phyloP scores from a whole-genome alignment of 2,888 invertebrate species.

The Drosophila heteroneura region DNA sequence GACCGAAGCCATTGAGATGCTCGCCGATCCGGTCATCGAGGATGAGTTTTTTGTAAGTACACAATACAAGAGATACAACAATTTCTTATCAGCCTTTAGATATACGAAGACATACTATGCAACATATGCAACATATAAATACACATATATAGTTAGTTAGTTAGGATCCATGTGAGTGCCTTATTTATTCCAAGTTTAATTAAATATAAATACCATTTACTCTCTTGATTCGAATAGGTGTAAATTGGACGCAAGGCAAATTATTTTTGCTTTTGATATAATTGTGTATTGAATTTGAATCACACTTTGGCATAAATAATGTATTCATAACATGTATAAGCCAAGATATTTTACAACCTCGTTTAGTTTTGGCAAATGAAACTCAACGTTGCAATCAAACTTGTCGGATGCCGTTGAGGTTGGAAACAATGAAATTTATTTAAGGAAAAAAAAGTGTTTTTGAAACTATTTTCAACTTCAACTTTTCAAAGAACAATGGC shows the following conservation, averaged over 20 bases:
- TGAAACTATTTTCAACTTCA: neutral
- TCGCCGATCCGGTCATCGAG: slow-evolving; percentile 85
- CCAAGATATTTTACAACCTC: neutral
- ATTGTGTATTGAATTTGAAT: neutral
- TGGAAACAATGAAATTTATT: too few species aligned
- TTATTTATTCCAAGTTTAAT: slow-evolving; percentile 17
- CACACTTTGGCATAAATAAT: neutral
- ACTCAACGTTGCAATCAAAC: neutral
- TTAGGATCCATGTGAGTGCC: slow-evolving; percentile 21
- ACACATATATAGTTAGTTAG: slow-evolving; percentile 6
- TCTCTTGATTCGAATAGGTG: neutral
- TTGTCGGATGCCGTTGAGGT: neutral
- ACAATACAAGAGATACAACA: slow-evolving; percentile 27
- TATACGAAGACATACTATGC: neutral
- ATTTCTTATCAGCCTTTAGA: slow-evolving; percentile 26
- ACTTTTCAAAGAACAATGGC: neutral
- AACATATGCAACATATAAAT: neutral
- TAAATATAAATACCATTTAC: slow-evolving; percentile 25
- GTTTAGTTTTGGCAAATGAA: neutral
- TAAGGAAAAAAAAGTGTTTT: too few species aligned
- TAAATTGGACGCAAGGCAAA: neutral
- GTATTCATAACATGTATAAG: neutral
- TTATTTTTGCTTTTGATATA: neutral
- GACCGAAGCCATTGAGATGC: slow-evolving; percentile 85
- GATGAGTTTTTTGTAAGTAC: slow-evolving; percentile 85